These are phyloP conservation scores for Acanthacorydalis orientalis DNA, from an alignment of 2,888 invertebrate species.

Conservation along the genomic window DNA sequence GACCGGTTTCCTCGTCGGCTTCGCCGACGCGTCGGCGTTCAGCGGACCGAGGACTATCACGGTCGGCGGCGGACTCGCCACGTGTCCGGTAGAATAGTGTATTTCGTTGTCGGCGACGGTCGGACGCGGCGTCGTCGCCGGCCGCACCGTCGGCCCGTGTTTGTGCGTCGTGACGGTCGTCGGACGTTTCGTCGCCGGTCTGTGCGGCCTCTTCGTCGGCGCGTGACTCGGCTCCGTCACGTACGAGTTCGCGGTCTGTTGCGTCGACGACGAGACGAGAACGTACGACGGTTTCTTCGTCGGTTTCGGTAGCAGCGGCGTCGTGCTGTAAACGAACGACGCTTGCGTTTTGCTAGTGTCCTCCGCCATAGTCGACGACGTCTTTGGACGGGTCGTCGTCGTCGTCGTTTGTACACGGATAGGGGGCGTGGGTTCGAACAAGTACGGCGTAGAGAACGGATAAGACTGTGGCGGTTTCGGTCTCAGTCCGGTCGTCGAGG, in stretches of 20 bases:
- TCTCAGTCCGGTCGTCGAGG: conserved; percentile 20
- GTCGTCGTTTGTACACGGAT: conserved; percentile 8
- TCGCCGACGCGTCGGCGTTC: conserved; percentile 6
- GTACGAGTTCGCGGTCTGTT: conserved; percentile 7
- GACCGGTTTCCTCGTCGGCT: conserved; percentile 25
- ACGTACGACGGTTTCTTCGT: conserved; percentile 6
- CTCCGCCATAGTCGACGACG: no score
- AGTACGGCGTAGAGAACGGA: conserved; percentile 9
- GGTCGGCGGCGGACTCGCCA: conserved; percentile 32
- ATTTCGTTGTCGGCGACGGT: conserved; percentile 12
- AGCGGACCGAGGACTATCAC: conserved; percentile 38
- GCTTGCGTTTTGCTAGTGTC: neutral
- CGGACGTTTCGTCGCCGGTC: conserved; percentile 11
- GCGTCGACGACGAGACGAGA: conserved; percentile 1
- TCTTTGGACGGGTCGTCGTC: neutral
- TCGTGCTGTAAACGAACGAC: conserved; percentile 7
- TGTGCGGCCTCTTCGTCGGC: conserved; percentile 12
- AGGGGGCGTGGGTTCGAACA: conserved; percentile 4
- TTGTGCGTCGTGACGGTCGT: conserved; percentile 10
- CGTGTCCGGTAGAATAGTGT: conserved; percentile 17
- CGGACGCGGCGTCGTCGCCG: conserved; percentile 16
- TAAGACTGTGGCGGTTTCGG: conserved; percentile 8
- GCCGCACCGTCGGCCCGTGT: conserved; percentile 8
- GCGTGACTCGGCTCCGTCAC: neutral
- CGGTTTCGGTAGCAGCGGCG: conserved; percentile 7